Evolutionary conservation across 2,888 invertebrate genomes (phyloP).

Genomic region (Suillia variegata): DNA sequence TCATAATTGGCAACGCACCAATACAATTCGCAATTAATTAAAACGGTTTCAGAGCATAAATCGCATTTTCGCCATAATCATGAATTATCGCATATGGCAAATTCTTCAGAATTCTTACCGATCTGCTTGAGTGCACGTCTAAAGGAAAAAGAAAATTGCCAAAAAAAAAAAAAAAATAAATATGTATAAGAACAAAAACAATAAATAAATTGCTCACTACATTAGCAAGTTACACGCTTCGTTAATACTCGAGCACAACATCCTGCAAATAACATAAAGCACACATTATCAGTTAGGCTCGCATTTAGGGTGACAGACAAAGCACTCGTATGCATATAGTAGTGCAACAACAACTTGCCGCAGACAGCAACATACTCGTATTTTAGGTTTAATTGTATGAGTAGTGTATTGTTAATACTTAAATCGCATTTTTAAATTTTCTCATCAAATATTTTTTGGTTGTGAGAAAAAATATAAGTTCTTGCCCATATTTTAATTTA

Average conservation of each 20-base stretch:
- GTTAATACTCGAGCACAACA: conserved; percentile 18
- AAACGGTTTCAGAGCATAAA: conserved; percentile 8
- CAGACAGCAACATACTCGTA: no score
- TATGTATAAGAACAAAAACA: conserved; percentile 19
- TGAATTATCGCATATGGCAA: conserved; percentile 32
- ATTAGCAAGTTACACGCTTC: conserved; percentile 31
- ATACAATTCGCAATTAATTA: conserved; percentile 27
- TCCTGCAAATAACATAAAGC: not conserved
- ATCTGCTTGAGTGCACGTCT: not conserved
- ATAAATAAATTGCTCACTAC: conserved; percentile 31
- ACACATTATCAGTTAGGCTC: not conserved
- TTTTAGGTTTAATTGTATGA: no score
- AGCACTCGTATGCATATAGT: no score
- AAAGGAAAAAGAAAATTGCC: no score
- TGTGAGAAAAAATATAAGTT: no score
- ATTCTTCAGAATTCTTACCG: no score
- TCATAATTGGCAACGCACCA: not conserved
- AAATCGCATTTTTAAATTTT: no score
- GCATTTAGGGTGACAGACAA: conserved; percentile 6
- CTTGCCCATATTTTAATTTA: no score
- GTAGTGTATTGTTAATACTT: no score
- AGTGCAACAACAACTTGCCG: no score
- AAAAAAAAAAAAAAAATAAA: not conserved
- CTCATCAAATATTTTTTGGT: no score
- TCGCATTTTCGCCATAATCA: conserved; percentile 25